Evolutionary conservation across 2,888 invertebrate genomes (phyloP).

Genomic region (Microctonus brassicae): DNA sequence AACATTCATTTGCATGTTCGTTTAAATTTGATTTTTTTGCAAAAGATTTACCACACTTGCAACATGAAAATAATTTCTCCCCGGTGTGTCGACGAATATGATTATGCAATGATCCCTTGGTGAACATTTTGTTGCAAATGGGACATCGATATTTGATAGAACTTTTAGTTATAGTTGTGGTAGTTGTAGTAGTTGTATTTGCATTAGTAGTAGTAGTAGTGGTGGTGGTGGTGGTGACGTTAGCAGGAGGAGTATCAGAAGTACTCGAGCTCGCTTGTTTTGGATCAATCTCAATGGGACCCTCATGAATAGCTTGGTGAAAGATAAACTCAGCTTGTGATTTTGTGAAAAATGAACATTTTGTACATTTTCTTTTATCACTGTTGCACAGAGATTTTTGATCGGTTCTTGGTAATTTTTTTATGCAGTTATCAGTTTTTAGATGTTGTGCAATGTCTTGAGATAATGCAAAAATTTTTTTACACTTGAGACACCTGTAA

Average conservation of each 20-base stretch:
- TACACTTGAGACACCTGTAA: constrained; percentile 80
- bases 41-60: constrained; percentile 76
- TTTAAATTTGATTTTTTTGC: constrained; percentile 77
- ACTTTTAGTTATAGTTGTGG: neutral
- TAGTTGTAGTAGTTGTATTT: too few species aligned
- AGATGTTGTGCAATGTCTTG: constrained; percentile 84
- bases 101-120: constrained; percentile 77
- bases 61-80: constrained; percentile 79
- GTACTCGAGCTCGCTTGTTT: constrained; percentile 57
- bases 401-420: constrained; percentile 30
- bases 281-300: constrained; percentile 64
- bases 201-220: too few species aligned
- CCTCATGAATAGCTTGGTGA: constrained; percentile 79
- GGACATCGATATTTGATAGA: constrained; percentile 76
- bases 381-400: constrained; percentile 22
- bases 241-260: too few species aligned
- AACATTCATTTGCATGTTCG: constrained; percentile 73
- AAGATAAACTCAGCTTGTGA: constrained; percentile 81
- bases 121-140: constrained; percentile 76
- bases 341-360: constrained; percentile 74
- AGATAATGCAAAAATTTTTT: constrained; percentile 77
- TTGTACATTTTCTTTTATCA: constrained; percentile 73
- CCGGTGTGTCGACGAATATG: constrained; percentile 82
- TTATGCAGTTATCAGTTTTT: constrained; percentile 73
- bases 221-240: too few species aligned